These are phyloP conservation scores for Anoplopoma fimbria DNA, from an alignment of 2,113 vertebrate species.

Conservation along the genomic window DNA sequence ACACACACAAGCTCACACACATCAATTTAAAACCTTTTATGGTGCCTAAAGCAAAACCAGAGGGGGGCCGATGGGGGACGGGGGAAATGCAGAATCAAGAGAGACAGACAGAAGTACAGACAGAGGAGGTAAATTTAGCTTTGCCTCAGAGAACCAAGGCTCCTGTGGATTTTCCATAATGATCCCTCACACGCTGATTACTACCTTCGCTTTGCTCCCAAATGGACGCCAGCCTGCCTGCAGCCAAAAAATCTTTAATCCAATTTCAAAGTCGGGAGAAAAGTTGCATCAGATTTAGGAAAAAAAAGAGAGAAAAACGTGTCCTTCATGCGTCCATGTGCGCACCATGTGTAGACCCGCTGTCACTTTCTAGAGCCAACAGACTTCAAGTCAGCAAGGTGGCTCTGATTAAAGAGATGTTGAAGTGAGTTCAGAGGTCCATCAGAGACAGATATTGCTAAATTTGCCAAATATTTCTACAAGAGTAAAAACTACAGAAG, in stretches of 20 bases:
- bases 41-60: slow-evolving; percentile 18
- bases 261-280: slow-evolving; percentile 45
- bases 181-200: slow-evolving; percentile 73
- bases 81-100: slow-evolving; percentile 18
- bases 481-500: not conserved
- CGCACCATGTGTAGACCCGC: slow-evolving; percentile 14
- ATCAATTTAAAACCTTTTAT: slow-evolving; percentile 35
- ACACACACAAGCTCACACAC: slow-evolving; percentile 55
- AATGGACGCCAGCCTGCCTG: slow-evolving; percentile 34
- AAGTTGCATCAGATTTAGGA: slow-evolving; percentile 71
- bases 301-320: not conserved
- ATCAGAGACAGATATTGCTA: not conserved
- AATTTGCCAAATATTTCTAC: not conserved
- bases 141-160: slow-evolving; percentile 56
- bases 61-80: slow-evolving; percentile 3
- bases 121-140: slow-evolving; percentile 66
- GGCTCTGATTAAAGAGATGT: not conserved
- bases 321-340: slow-evolving; percentile 32
- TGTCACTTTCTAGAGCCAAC: slow-evolving; percentile 4
- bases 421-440: not conserved
- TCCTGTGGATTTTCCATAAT: slow-evolving; percentile 77
- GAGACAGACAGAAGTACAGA: slow-evolving; percentile 37
- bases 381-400: not conserved
- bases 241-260: not conserved
- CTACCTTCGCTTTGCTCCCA: slow-evolving; percentile 62